Percentiles rank a stretch among this genome's conserved stretches.
These are phyloP conservation scores for Genyomyrus donnyi DNA, from an alignment of 2,113 vertebrate species.

Conservation along the genomic window DNA sequence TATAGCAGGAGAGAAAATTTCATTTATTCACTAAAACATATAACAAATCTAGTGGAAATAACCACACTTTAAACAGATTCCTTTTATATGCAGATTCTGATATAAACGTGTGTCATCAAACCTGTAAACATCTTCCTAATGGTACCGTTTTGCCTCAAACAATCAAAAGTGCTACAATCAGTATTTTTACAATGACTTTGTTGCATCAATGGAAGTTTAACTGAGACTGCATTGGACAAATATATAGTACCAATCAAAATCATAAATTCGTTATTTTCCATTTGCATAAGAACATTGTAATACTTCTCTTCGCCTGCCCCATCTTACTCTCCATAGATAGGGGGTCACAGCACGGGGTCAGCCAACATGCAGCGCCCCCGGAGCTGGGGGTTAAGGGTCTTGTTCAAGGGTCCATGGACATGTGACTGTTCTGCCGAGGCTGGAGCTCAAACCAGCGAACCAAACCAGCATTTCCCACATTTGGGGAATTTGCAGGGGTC, in stretches of 20 bases:
- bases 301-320: not conserved
- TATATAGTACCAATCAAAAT: not conserved
- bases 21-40: not conserved
- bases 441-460: not conserved
- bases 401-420: not conserved
- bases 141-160: not conserved
- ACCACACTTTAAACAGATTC: not conserved
- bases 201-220: not conserved
- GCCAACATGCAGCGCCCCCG: not conserved
- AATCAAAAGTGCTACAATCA: not conserved
- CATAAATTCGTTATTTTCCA: not conserved
- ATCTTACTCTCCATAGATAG: not conserved
- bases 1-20: not conserved
- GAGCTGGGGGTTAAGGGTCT: not conserved
- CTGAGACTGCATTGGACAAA: not conserved
- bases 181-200: not conserved
- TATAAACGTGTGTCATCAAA: not conserved
- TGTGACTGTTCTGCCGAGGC: not conserved
- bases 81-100: not conserved
- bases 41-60: not conserved
- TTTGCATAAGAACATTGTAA: not conserved
- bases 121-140: not conserved
- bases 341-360: not conserved
- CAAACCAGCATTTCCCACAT: not conserved
- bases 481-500: not conserved